Evolutionary conservation across 92 coral and sea anemone species (phyloP), one percentile per base, ranked within the genome.

Genomic region (Pocillopora grandis): DNA sequence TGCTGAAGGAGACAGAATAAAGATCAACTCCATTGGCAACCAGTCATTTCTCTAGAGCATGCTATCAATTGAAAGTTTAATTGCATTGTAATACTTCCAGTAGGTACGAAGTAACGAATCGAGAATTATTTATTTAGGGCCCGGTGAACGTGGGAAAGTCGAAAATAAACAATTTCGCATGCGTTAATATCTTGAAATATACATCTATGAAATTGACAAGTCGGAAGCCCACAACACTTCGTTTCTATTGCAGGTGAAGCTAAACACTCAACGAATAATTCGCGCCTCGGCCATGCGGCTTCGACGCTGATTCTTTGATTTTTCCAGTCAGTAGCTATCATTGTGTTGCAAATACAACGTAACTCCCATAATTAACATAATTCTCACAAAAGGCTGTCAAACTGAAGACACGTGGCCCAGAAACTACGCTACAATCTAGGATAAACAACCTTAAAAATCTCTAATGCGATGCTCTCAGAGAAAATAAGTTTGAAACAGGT

Each of bases 301-400:
- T 52, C 14, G 18, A 52, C 19, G 49, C 42, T 16, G 66, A 70
- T 81, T 77, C 82, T 84, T 66, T 84, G 76, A 78, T 76, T 75
- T 67, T 83, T 82, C 86, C 88, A 86, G 92, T 89, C 90, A 91
- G 87, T 78, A 71, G 66, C 71, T 81, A 82, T 76, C 91, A 89
- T 87, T 94, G 90, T 91, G 84, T 88, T 87, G 92, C 93, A 92
- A 91, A 94, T 93, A 66, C 27, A 90, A 62, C 90, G 85, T 81
- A 93, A 90, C 79, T 89, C 86, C 83, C 71, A 85, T 85, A 87
- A 91, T 93, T 92, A 89, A 89, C 95, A 91, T 93, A 89, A 92
- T 79, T 85, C 31, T 66, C 95, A 91, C 95, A 94, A 94, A 94
- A 87, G 95, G 68, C 92, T 94, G 98, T 94, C 98, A 94, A 79